phyloP scores from a whole-genome alignment of 2,113 vertebrate genomes.

The Eira barbara region DNA sequence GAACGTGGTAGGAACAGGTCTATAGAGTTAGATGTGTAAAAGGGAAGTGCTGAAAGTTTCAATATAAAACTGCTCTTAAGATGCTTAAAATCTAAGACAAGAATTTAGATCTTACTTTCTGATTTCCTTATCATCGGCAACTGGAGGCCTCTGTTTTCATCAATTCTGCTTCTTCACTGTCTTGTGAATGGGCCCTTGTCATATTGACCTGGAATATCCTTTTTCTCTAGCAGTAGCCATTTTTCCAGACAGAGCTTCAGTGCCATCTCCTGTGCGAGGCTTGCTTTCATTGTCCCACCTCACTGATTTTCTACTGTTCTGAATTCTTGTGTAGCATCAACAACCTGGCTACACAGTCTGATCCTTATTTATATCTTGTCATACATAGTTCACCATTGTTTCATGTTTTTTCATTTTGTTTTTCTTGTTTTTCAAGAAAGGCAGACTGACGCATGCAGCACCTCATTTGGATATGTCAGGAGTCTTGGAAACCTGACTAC shows the following conservation, averaged over 20 bases:
- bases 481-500: background rate
- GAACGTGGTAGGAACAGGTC: background rate
- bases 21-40: background rate
- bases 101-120: background rate
- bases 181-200: background rate
- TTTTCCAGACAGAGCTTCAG: background rate
- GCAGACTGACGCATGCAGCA: background rate
- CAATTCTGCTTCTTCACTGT: background rate
- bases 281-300: background rate
- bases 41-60: background rate
- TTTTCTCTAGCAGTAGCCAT: background rate
- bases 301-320: background rate
- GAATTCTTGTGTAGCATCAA: background rate
- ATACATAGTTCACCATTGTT: background rate
- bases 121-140: background rate
- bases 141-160: background rate
- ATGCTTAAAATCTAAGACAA: background rate
- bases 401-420: background rate
- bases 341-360: background rate
- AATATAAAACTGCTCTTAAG: background rate
- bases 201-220: background rate
- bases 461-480: background rate
- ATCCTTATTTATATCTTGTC: background rate
- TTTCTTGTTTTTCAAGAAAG: background rate
- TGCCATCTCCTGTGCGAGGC: background rate